Evolutionary conservation across 2,888 invertebrate genomes (phyloP).

Genomic region (Drosophila leonis): DNA sequence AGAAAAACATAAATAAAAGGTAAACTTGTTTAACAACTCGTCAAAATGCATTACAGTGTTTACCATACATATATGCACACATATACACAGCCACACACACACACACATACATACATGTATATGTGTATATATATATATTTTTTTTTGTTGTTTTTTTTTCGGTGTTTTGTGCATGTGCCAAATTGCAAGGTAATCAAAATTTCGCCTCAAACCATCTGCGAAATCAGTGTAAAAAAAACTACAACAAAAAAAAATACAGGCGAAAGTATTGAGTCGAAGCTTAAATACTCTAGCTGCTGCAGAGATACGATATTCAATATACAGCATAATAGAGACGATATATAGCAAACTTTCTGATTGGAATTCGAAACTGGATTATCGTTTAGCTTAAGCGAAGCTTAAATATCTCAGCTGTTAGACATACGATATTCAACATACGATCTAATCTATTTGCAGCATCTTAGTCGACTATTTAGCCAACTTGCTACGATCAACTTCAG

Average conservation of each 20-base stretch:
- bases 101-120: background rate
- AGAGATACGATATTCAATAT: background rate
- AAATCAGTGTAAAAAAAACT: slow-evolving; percentile 21
- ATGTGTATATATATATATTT: background rate
- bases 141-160: slow-evolving; percentile 20
- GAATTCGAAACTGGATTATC: background rate
- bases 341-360: background rate
- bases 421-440: background rate
- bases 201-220: slow-evolving; percentile 24
- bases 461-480: background rate
- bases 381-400: background rate
- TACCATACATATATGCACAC: slow-evolving; percentile 13
- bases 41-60: slow-evolving; percentile 59
- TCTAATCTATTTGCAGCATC: no score
- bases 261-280: background rate
- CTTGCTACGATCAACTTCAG: background rate
- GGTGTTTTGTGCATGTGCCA: slow-evolving; percentile 26
- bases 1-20: slow-evolving; percentile 46
- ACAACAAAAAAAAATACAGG: background rate
- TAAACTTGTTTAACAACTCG: slow-evolving; percentile 69
- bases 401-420: background rate
- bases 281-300: slow-evolving; percentile 5
- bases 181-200: slow-evolving; percentile 46
- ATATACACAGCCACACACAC: background rate
- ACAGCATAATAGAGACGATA: background rate